Conservation (phyloP, 2,113 vertebrate genomes). For the Excalfactoria chinensis region DNA sequence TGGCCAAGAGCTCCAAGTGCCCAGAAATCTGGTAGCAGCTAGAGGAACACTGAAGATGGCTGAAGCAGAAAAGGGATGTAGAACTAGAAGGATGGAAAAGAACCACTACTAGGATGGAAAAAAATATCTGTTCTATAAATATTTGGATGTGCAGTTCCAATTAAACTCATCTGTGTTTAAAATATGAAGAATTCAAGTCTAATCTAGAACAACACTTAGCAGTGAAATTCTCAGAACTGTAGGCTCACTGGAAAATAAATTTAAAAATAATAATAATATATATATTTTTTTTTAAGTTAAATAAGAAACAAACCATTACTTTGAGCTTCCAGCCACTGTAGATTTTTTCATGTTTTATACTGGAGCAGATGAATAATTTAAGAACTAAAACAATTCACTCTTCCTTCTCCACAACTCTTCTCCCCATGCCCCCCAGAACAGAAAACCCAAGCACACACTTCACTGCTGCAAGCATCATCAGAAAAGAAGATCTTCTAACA, state of each 20-base stretch:
- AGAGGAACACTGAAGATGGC: not conserved
- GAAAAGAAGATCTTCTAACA: not conserved
- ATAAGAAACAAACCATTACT: not conserved
- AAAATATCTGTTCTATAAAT: not conserved
- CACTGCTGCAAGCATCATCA: not conserved
- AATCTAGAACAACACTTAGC: not conserved
- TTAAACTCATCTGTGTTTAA: constrained; percentile 1
- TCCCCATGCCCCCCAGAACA: not conserved
- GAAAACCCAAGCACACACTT: not conserved
- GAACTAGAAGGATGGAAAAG: not conserved
- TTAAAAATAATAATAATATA: no score
- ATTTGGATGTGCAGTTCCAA: not conserved
- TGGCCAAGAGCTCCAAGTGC: not conserved
- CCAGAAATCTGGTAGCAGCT: not conserved
- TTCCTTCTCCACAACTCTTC: not conserved
- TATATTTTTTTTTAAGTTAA: no score
- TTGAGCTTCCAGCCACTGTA: not conserved
- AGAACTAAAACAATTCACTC: not conserved
- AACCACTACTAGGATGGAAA: not conserved
- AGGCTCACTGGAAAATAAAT: not conserved
- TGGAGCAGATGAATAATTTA: not conserved
- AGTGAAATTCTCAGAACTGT: not conserved
- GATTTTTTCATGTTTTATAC: not conserved
- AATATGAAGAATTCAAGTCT: not conserved
- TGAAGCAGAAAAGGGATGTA: not conserved